Evolutionary conservation across 2,797 vertebrate genomes (phyloP).

Genomic region (Jordanella pulchra): DNA sequence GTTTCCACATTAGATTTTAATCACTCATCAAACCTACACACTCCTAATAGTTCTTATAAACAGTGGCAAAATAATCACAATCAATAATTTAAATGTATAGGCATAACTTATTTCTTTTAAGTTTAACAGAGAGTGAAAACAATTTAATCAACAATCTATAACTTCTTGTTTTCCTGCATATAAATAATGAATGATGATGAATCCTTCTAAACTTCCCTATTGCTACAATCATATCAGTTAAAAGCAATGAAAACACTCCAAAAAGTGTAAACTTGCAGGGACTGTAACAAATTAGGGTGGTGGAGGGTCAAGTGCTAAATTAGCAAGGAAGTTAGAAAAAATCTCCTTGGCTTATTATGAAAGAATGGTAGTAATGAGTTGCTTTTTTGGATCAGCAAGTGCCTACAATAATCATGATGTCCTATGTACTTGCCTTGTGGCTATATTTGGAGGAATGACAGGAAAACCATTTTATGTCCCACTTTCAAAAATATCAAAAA

Average conservation of each 20-base stretch:
- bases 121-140: background rate
- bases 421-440: background rate
- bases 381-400: background rate
- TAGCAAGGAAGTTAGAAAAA: background rate
- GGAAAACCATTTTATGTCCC: background rate
- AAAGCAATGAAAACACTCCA: too few relatives aligned
- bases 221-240: background rate
- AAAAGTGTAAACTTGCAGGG: background rate
- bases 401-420: background rate
- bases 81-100: background rate
- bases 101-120: too few relatives aligned
- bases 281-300: background rate
- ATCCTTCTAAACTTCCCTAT: background rate
- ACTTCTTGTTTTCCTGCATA: background rate
- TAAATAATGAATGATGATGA: background rate
- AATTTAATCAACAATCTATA: too few relatives aligned
- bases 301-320: too few relatives aligned
- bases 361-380: background rate
- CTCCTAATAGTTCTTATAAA: background rate
- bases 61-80: background rate
- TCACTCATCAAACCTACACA: background rate
- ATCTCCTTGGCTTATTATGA: background rate
- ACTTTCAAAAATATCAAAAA: background rate
- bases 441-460: background rate
- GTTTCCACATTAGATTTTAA: background rate